A percentile compares a stretch with the other conserved stretches of the same genome.
Evolutionary conservation across 2,888 invertebrate genomes (phyloP).

Genomic region (Ditula angustiorana): DNA sequence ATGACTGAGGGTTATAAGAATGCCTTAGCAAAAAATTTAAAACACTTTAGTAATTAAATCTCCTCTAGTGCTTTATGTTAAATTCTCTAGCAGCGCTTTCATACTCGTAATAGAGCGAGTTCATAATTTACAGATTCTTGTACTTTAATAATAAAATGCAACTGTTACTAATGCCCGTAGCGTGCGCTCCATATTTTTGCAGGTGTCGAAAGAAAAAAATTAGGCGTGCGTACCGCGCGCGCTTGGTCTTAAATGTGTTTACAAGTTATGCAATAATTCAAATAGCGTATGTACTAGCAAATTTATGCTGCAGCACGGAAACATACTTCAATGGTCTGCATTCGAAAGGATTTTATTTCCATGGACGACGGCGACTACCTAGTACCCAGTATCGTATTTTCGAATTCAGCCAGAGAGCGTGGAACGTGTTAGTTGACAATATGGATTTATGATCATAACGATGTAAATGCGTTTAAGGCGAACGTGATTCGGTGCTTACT

Average conservation of each 20-base stretch:
- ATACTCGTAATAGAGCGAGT: slow-evolving; percentile 12
- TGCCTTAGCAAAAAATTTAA: not conserved
- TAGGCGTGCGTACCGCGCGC: slow-evolving; percentile 62
- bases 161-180: slow-evolving; percentile 39
- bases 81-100: slow-evolving; percentile 13
- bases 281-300: slow-evolving; percentile 72
- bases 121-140: slow-evolving; percentile 18
- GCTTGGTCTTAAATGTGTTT: slow-evolving; percentile 75
- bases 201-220: slow-evolving; percentile 40
- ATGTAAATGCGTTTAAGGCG: slow-evolving; percentile 75
- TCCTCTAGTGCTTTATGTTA: not conserved
- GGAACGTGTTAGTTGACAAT: slow-evolving; percentile 76
- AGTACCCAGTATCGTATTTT: slow-evolving; percentile 64
- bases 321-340: slow-evolving; percentile 81
- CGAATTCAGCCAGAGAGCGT: slow-evolving; percentile 68
- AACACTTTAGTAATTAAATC: slow-evolving; percentile 10
- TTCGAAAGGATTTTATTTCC: slow-evolving; percentile 82
- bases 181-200: slow-evolving; percentile 53
- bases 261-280: slow-evolving; percentile 84
- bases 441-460: slow-evolving; percentile 78
- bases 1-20: not conserved
- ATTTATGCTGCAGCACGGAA: slow-evolving; percentile 80
- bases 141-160: slow-evolving; percentile 31
- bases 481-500: slow-evolving; percentile 55
- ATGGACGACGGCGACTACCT: slow-evolving; percentile 65